Percentiles rank a stretch among this genome's conserved stretches.
Evolutionary conservation across 2,888 invertebrate genomes (phyloP).

Genomic region (Protonemura montana): DNA sequence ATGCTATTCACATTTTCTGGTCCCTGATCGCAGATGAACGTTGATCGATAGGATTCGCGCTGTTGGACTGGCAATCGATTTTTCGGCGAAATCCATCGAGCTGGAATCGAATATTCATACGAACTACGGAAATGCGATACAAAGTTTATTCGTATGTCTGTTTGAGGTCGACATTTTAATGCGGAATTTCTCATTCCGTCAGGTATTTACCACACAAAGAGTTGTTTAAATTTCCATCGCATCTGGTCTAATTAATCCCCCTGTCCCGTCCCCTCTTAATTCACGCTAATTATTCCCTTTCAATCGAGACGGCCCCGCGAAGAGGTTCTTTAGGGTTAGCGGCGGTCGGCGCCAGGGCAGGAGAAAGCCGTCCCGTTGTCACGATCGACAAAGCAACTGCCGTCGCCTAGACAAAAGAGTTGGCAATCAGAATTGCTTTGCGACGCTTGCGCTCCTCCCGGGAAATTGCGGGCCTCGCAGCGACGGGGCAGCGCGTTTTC

Average conservation of each 20-base stretch:
- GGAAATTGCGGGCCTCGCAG: not conserved
- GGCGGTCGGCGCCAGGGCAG: not conserved
- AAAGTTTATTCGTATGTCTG: not conserved
- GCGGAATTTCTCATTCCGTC: not conserved
- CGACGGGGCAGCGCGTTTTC: not conserved
- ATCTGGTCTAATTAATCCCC: not conserved
- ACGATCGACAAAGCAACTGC: not conserved
- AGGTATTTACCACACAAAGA: conserved; percentile 1
- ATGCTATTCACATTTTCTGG: not conserved
- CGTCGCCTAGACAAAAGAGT: not conserved
- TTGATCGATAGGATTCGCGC: not conserved
- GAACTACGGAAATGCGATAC: not conserved
- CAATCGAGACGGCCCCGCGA: not conserved
- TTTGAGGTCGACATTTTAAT: not conserved
- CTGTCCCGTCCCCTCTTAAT: not conserved
- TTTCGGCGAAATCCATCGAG: not conserved
- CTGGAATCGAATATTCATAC: not conserved
- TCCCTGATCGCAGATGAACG: not conserved
- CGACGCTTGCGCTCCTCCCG: not conserved
- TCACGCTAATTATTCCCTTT: conserved; percentile 12
- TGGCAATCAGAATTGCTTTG: not conserved
- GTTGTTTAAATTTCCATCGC: conserved; percentile 4
- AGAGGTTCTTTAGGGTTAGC: not conserved
- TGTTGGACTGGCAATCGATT: not conserved
- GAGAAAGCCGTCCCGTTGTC: not conserved